Base-by-base conservation (phyloP, 92 coral and sea anemone species). In the Palythoa heliodiscus region DNA sequence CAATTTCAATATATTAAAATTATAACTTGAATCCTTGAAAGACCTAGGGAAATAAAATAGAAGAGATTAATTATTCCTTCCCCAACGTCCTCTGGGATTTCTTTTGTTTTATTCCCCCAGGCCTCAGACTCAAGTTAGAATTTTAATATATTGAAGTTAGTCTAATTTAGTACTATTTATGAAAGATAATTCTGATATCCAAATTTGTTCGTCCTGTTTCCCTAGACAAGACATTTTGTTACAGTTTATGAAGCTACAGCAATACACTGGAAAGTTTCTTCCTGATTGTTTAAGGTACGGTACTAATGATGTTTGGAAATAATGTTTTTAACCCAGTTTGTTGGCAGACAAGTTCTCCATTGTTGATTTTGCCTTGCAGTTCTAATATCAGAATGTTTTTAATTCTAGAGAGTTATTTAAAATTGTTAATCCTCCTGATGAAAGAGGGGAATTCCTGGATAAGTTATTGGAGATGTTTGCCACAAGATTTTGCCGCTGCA, bases 371-470 rank as follows among this genome's bases (percentile, higher is more conserved):
- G 68, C 20, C 8, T 17, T 61, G 16, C 3, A 16, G 20, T 16
- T 19, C 3, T 15, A 61, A 67, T 35, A 38, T 10, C 70, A 22
- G 83, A 38, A 55, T 23, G 2, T 52, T 25, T 71, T 70, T 61
- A 20, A 5, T 83, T 38, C 19, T 71, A 96, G 99, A 83, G 91
- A 89, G 70, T 92, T 94, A 35, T 96, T 96, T 89, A 86, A 90
- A 66, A 66, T 93, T 47, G 88, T 96, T 4, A 86, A 93, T 38
- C 99, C 99, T 64, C 99, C 99, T 4, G 95, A 90, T 55, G 89
- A 91, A 35, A 86, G 99, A 81, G 98, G 96, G 48, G 96, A 92
- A 83, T 96, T 89, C 82, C 89, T 96, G 73, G 99, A 96, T 63
- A 91, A 93, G 19, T 70, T 96, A 23, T 87, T 96, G 38, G 93